Base-by-base conservation (phyloP, 2,888 invertebrate species). In the Steinernema hermaphroditum region DNA sequence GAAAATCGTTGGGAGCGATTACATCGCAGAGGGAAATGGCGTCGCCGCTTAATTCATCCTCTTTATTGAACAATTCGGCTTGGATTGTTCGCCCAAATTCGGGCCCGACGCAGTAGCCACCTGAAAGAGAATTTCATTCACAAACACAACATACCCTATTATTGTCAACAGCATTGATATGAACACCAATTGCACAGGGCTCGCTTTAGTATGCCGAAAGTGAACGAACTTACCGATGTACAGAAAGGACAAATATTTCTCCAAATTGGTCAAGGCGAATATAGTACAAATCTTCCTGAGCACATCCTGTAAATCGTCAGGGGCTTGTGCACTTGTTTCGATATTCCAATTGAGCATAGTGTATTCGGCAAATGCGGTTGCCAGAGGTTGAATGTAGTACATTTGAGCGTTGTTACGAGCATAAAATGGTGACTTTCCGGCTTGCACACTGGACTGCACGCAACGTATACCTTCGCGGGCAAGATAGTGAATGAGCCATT, bases 1-100 rank as follows among this genome's bases (percentile, higher is more conserved):
- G 91, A 87, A 92, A 94, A 88, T 95, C 95, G 0, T 94, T 92
- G 0, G 94, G 94, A 2, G 94, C 92, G 32, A 95, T 89, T 34
- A 92, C 92, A 87, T 96, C 95, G 1, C 92, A 92, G 1, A 94
- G 90, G 0, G 91, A 88, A 0, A 94, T 91, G 0, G 92, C 90
- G 46, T 93, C 92, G 12, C 90, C 89, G 88, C 92, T 92, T 16
- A 94, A 76, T 92, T 87, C 68, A 90, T 89, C 78, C 12, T 78
- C 77, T 6, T 75, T 69, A 0, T 54, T 22, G 27, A 27, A 19
- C 22, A 93, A 86, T 24, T 94, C 90, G 0, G 91, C 91, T 22
- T 90, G 90, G 68, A 92, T 90, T 29, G 94, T 88, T n/a, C 75
- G 73, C 9, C 82, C 82, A 72, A 83, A 91, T 84, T 68, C 90